phyloP scores from a whole-genome alignment of 2,113 vertebrate genomes.

The Syngnathus scovelli region DNA sequence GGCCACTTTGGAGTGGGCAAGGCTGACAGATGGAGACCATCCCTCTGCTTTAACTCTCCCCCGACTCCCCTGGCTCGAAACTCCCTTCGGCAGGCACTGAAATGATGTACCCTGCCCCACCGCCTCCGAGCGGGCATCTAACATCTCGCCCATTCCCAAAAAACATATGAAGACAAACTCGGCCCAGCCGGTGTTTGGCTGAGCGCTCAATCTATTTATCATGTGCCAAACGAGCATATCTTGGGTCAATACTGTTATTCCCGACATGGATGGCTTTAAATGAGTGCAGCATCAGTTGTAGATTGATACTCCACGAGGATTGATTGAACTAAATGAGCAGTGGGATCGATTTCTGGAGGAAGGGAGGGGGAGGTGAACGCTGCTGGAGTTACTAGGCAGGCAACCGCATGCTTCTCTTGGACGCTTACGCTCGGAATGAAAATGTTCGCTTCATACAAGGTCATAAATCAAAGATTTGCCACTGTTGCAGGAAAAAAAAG shows the following conservation, averaged over 20 bases:
- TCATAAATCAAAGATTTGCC: slow-evolving; percentile 32
- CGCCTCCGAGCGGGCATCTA: slow-evolving; percentile 8
- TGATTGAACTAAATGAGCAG: slow-evolving; percentile 59
- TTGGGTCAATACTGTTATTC: slow-evolving; percentile 26
- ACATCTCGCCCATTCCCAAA: slow-evolving; percentile 18
- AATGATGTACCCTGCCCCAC: background rate
- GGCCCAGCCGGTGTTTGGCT: background rate
- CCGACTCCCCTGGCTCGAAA: slow-evolving; percentile 35
- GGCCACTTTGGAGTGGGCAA: slow-evolving; percentile 59
- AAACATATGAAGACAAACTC: background rate
- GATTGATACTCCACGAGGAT: slow-evolving; percentile 59
- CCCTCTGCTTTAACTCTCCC: slow-evolving; percentile 58
- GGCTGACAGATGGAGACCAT: slow-evolving; percentile 64
- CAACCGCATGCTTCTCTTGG: slow-evolving; percentile 22
- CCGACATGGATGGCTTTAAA: slow-evolving; percentile 39
- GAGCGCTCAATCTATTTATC: slow-evolving; percentile 22
- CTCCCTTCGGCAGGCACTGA: slow-evolving; percentile 30
- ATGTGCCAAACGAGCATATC: slow-evolving; percentile 17
- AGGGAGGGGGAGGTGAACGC: background rate
- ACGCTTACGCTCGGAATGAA: slow-evolving; percentile 20
- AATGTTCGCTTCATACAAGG: slow-evolving; percentile 21
- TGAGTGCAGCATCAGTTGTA: slow-evolving; percentile 52
- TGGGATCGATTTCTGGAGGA: slow-evolving; percentile 36
- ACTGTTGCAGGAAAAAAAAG: slow-evolving; percentile 20
- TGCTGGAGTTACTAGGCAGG: slow-evolving; percentile 29